Evolutionary conservation across 2,888 invertebrate genomes (phyloP), one percentile per base, ranked within the genome.

Genomic region (Cryptosula pallasiana): DNA sequence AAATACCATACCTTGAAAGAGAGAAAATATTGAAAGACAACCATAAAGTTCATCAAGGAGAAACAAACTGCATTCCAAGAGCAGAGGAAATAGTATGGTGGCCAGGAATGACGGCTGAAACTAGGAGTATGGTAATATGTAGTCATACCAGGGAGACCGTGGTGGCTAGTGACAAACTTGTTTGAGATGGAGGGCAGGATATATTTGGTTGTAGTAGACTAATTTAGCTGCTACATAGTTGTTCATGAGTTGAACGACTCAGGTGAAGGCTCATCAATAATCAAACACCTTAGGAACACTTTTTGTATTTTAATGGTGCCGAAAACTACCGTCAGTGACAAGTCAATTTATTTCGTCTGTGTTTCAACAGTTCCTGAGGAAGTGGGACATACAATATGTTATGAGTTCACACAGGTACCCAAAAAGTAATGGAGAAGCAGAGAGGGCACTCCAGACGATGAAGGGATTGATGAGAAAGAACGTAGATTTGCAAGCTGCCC

Each of bases 121-220:
- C 13, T 5, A 57, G 57, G n/a, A 57, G 13, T 25, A n/a, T 25
- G 5, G 57, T 25, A n/a, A 23, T 25, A 25, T 16, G n/a, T 5
- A 57, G n/a, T 25, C 5, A 16, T 57, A 16, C 45, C 25, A 25
- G 57, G n/a, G 13, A 57, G 25, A 25, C n/a, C 57, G 25, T 57
- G 13, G 57, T 57, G 57, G 57, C n/a, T 9, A 25, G 5, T 57
- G 57, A 23, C 57, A n/a, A 23, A 57, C 57, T 57, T 57, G 57
- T 57, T 57, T 57, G 57, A 57, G 57, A n/a, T 23, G 5, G 57
- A 57, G 5, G 57, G 57, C n/a, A 13, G 25, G 57, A 57, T 16
- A 9, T 57, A 23, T 25, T 23, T 25, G n/a, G 5, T 57, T 5
- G 57, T 57, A 16, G 57, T 57, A 5, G 57, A 57, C 57, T 57